Base-by-base conservation (phyloP, 2,888 invertebrate genomes). In the Vandiemenella viatica region DNA sequence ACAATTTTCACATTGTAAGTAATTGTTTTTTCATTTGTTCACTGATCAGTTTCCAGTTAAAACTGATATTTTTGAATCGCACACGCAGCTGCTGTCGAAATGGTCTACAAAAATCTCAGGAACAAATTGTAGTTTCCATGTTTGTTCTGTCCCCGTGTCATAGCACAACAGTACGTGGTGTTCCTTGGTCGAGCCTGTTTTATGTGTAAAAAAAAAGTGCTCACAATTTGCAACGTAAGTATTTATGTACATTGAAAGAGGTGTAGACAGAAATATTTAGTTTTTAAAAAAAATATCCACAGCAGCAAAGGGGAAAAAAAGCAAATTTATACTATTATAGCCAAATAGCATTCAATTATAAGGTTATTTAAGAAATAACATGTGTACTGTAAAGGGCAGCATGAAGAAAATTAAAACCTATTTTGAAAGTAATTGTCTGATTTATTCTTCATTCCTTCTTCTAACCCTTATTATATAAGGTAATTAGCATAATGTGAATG, bases 61-160 rank as follows among this genome's bases (percentile, higher is more conserved):
- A n/a, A n/a, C n/a, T n/a, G n/a, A n/a, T n/a, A n/a, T n/a, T n/a
- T n/a, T n/a, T n/a, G n/a, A n/a, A 7, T 44, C 38, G 22, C 37
- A 50, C 22, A 37, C 51, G 48, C 52, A 52, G 43, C 40, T 50
- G 46, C 22, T 49, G 49, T 45, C 43, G 41, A 44, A 50, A 50
- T 50, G 50, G 50, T 50, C 47, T 50, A 47, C 47, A 46, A 49
- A 51, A 37, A 49, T 52, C 52, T 52, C 52, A 52, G 52, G 52
- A 49, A 52, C 52, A 49, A 49, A 52, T 47, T 43, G 49, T 49
- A 49, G 44, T 20, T 21, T 40, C 44, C 52, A 52, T 52, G 44
- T 49, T 52, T 49, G 52, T 52, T 46, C 46, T 51, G 48, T 49
- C 45, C 49, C 43, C 37, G 46, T 46, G 42, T 37, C 46, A 43